Evolutionary conservation across 1,140 invertebrate genomes (phyloP).

Genomic region (Ceratoteleas bidentatus): DNA sequence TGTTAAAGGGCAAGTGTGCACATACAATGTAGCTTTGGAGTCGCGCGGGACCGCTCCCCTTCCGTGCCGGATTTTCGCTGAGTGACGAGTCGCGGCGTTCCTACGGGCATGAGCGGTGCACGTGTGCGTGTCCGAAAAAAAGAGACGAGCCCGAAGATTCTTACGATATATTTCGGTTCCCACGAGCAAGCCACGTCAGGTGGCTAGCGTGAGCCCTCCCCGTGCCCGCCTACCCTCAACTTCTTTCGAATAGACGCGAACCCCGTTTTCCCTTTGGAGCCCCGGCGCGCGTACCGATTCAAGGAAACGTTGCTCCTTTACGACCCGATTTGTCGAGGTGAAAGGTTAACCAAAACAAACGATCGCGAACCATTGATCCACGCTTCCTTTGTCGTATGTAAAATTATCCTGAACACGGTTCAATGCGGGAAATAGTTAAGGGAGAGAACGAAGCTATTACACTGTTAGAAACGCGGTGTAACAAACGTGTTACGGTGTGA

Average conservation of each 20-base stretch:
- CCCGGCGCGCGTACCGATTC: conserved; percentile 46
- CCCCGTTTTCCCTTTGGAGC: conserved; percentile 61
- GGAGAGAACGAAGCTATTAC: too few relatives aligned
- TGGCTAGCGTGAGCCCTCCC: conserved; percentile 63
- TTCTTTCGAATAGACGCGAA: conserved; percentile 66
- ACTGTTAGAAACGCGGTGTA: too few relatives aligned
- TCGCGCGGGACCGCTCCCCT: conserved; percentile 24
- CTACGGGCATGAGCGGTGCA: conserved; percentile 65
- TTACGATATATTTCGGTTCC: conserved; percentile 70
- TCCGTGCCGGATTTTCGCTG: conserved; percentile 24
- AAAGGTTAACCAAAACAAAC: too few relatives aligned
- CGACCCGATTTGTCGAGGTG: too few relatives aligned
- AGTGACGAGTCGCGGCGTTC: conserved; percentile 32
- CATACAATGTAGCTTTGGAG: conserved; percentile 45
- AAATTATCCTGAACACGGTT: too few relatives aligned
- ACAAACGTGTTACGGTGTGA: too few relatives aligned
- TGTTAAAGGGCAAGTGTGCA: conserved; percentile 44
- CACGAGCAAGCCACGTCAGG: conserved; percentile 70
- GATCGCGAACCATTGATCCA: too few relatives aligned
- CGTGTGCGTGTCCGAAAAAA: conserved; percentile 64
- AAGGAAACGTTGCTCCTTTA: conserved; percentile 45
- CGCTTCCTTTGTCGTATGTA: too few relatives aligned
- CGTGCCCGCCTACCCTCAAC: conserved; percentile 11
- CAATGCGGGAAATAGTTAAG: too few relatives aligned
- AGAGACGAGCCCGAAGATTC: conserved; percentile 59